These are phyloP conservation scores for Natrix natrix DNA, from an alignment of 2,797 vertebrate genomes.

Conservation along the genomic window DNA sequence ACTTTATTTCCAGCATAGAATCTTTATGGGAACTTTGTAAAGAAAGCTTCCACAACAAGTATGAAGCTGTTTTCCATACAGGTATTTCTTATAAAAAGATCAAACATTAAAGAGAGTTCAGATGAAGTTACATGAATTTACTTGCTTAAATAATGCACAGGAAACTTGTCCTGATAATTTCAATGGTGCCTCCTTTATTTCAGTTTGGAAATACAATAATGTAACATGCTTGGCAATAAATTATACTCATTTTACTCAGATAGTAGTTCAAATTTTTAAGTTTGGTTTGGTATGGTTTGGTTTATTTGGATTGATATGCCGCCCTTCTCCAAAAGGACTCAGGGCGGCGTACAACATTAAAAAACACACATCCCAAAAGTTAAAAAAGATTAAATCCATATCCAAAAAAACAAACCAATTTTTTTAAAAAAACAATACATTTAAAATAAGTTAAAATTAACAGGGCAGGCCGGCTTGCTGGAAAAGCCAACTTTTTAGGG, in stretches of 20 bases:
- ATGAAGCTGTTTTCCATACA: neutral
- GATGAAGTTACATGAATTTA: neutral
- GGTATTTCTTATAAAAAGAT: neutral
- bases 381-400: no score
- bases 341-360: no score
- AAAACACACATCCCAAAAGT: no score
- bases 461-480: no score
- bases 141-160: neutral
- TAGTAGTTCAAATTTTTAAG: neutral
- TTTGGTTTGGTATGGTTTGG: neutral
- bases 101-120: neutral
- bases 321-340: no score
- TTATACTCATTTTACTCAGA: neutral
- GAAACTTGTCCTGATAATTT: neutral
- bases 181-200: neutral
- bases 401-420: no score
- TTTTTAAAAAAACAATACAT: no score
- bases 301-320: no score
- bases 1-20: neutral
- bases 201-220: neutral
- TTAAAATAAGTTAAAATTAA: no score
- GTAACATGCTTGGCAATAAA: neutral
- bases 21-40: neutral
- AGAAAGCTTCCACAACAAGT: neutral
- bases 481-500: no score